Base-by-base conservation (phyloP, 2,113 vertebrate genomes). In the Notarius quadriscutis region DNA sequence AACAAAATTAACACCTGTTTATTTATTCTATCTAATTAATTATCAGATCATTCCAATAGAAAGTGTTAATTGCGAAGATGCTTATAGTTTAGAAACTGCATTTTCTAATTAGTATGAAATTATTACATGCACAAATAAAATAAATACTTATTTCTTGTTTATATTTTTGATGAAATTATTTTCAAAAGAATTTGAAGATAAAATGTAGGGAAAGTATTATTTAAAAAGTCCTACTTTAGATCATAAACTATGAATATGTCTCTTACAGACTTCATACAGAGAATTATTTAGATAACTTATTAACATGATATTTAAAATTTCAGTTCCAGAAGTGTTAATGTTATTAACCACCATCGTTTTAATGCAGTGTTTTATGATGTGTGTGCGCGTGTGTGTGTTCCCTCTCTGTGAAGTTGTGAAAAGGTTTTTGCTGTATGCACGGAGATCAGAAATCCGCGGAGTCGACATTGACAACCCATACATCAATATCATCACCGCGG, bases 391-490 rank as follows among this genome's bases (percentile, higher is more conserved):
- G 75, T 51, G 77, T 60, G 57, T 72, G 34, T 79, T 86, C 58
- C 86, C 58, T 89, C 83, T 91, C 50, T 89, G 69, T 48, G 41
- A 91, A 97, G 97, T 96, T 91, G 95, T 95, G 92, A 97, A 96
- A 91, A 96, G 95, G 86, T 97, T 97, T 88, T 95, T 97, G 78
- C 92, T 97, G 62, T 97, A 97, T 84, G 96, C 95, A 67, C 94
- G 96, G 11, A 96, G 17, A 69, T 96, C 96, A 8, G 96, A 97
- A 94, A 97, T 97, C 88, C 94, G 97, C 91, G 97, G 97, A 3
- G 96, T 97, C 74, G 96, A 96, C 89, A 96, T 96, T 84, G 96
- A 96, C n/a, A 97, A 97, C 88, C 97, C 96, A 0, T 97, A 97
- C 87, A 95, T 97, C 91, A 97, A 97, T 89, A 96, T 96, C 89